Percentiles rank a stretch among this genome's conserved stretches.
phyloP scores from a whole-genome alignment of 1,140 invertebrate species.

The Drosophila arizonae region DNA sequence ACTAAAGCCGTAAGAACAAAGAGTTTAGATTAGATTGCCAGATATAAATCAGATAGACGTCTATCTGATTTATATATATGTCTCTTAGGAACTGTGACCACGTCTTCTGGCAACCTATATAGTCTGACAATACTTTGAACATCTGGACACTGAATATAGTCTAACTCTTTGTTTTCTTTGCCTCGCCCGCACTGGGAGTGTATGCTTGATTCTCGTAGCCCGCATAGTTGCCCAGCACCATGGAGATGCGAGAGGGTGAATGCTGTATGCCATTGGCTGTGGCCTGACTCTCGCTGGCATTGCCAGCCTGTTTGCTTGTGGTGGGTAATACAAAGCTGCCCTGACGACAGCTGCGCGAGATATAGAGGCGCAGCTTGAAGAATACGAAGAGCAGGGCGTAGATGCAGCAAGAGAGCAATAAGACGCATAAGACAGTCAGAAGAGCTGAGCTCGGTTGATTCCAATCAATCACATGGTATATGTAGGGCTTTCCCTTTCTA shows the following conservation, averaged over 20 bases:
- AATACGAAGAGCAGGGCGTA: constrained; percentile 71
- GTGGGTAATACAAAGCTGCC: constrained; percentile 60
- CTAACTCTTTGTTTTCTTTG: constrained; percentile 39
- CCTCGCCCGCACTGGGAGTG: constrained; percentile 43
- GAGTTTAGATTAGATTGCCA: not conserved
- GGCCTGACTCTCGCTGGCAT: not conserved
- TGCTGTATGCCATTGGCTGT: constrained; percentile 68
- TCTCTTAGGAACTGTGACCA: not conserved
- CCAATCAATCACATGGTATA: constrained; percentile 89
- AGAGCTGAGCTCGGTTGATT: constrained; percentile 83
- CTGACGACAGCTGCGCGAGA: constrained; percentile 57
- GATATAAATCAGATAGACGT: too few relatives aligned
- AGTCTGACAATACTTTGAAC: not conserved
- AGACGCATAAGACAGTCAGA: constrained; percentile 84
- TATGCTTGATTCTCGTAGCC: constrained; percentile 75
- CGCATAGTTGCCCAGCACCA: constrained; percentile 73
- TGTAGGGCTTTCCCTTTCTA: constrained; percentile 86
- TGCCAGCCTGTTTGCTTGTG: constrained; percentile 36
- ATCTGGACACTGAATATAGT: not conserved
- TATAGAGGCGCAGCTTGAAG: constrained; percentile 69
- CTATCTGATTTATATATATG: too few relatives aligned
- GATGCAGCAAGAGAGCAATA: constrained; percentile 83
- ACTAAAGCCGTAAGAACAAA: constrained; percentile 38
- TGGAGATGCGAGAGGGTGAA: constrained; percentile 74
- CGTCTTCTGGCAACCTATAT: not conserved